Evolutionary conservation across 2,888 invertebrate genomes (phyloP), one percentile per base, ranked within the genome.

Genomic region (Drosophila imparisetae): DNA sequence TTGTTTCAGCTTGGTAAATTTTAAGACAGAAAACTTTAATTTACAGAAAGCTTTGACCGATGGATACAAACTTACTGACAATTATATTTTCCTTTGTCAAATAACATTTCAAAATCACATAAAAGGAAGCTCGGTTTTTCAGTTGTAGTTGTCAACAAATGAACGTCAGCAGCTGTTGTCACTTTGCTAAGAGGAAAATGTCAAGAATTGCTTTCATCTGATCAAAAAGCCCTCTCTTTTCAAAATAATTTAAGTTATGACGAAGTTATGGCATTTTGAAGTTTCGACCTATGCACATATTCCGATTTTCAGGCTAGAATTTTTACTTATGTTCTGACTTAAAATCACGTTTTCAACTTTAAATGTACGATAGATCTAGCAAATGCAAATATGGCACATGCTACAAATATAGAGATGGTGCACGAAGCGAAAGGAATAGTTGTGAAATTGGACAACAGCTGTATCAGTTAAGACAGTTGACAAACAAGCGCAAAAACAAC

Each of bases 371-470:
- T 29, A 7, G 29, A 29, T 29, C 29, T 29, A 29, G 66, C 36
- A 72, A 78, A 81, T 81, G 81, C 78, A 78, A 78, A 78, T 81
- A 64, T 78, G 67, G 64, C 66, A 77, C 59, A 75, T 52, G 77
- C 34, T 52, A 30, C 45, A 55, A 48, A 45, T 58, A 11, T 7
- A 15, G 24, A n/a, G 5, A 15, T 1, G 10, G 18, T 40, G 27
- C 6, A 13, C 27, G 36, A 18, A 18, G 45, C n/a, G 11, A 13
- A 50, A n/a, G 7, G 57, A 76, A 66, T 52, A 54, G 68, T 34
- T 64, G 64, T 53, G 42, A n/a, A 45, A 29, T n/a, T 40, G 24
- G 27, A 21, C 38, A 62, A 32, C 38, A 60, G 21, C 45, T 21
- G 29, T 67, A 67, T 67, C 70, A 69, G 61, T 42, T 60, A 69